Conservation (phyloP, 2,797 vertebrate genomes). For the Pelodytes ibericus region DNA sequence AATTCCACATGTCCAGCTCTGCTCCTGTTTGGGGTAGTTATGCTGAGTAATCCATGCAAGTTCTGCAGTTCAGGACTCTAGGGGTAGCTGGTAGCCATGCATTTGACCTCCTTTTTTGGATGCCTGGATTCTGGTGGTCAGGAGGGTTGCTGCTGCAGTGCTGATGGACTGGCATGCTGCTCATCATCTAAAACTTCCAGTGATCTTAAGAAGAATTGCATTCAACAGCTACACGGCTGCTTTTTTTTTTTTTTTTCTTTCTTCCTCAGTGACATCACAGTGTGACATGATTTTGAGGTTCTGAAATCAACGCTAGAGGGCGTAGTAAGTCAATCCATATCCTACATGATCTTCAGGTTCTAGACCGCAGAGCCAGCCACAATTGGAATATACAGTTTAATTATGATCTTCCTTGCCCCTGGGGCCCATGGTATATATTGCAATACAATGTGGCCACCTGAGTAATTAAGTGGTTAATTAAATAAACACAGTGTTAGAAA, state of each 20-base stretch:
- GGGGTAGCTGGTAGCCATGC: background rate
- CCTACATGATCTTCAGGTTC: background rate
- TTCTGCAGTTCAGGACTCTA: background rate
- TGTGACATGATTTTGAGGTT: background rate
- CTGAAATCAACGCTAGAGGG: slow-evolving; percentile 66
- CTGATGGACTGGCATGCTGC: slow-evolving; percentile 58
- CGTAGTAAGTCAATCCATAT: slow-evolving; percentile 58
- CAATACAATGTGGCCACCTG: background rate
- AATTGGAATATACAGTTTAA: slow-evolving; percentile 8
- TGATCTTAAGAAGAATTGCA: slow-evolving; percentile 48
- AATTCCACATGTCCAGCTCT: background rate
- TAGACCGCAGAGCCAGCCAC: background rate
- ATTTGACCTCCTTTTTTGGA: slow-evolving; percentile 18
- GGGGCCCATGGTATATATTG: background rate
- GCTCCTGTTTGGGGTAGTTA: background rate
- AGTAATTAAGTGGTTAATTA: slow-evolving; percentile 20
- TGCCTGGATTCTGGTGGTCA: slow-evolving; percentile 31
- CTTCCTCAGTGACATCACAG: slow-evolving; percentile 67
- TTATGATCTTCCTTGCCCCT: slow-evolving; percentile 21
- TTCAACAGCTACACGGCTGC: slow-evolving; percentile 60
- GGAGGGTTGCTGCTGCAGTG: slow-evolving; percentile 56
- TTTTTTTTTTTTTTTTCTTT: no score
- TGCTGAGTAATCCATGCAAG: background rate
- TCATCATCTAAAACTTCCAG: slow-evolving; percentile 56
- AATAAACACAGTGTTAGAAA: no score